Conservation (phyloP, 2,888 invertebrate genomes). For the Cryptus armator region DNA sequence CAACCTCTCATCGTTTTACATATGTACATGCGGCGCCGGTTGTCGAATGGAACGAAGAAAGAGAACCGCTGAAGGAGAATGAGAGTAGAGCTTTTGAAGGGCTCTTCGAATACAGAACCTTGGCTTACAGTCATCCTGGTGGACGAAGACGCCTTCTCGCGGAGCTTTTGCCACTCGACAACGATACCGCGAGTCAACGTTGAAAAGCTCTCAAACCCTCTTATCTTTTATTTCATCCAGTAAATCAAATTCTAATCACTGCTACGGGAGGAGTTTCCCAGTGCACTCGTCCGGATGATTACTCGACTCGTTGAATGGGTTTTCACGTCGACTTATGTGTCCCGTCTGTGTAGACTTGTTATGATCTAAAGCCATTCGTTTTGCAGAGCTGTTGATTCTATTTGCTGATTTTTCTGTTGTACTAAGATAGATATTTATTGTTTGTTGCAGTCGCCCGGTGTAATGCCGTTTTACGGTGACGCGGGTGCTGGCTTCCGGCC, state of each 20-base stretch:
- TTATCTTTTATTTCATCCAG: slow-evolving; percentile 12
- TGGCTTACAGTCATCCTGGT: neutral
- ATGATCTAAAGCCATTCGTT: neutral
- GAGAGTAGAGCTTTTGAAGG: slow-evolving; percentile 49
- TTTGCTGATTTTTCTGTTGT: neutral
- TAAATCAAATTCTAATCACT: slow-evolving; percentile 50
- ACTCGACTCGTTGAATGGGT: slow-evolving; percentile 39
- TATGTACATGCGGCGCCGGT: slow-evolving; percentile 10
- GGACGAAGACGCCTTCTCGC: slow-evolving; percentile 11
- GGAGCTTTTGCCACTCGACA: slow-evolving; percentile 41
- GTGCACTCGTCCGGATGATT: slow-evolving; percentile 33
- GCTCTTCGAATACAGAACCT: slow-evolving; percentile 25
- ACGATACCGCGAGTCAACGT: slow-evolving; percentile 23
- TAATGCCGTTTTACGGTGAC: slow-evolving; percentile 84
- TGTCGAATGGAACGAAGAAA: slow-evolving; percentile 56
- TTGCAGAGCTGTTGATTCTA: neutral
- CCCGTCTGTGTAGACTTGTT: neutral
- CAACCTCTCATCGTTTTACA: slow-evolving; percentile 39
- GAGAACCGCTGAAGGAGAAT: slow-evolving; percentile 37
- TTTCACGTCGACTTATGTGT: neutral
- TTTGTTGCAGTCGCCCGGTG: slow-evolving; percentile 82
- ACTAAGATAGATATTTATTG: slow-evolving; percentile 9
- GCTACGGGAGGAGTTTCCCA: slow-evolving; percentile 37
- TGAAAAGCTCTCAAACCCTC: slow-evolving; percentile 17
- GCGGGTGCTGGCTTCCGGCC: slow-evolving; percentile 83